A percentile compares a stretch with the other conserved stretches of the same genome.
Conservation (phyloP, 53 echinoderm and acorn worm species). For the Mesocentrotus franciscanus region DNA sequence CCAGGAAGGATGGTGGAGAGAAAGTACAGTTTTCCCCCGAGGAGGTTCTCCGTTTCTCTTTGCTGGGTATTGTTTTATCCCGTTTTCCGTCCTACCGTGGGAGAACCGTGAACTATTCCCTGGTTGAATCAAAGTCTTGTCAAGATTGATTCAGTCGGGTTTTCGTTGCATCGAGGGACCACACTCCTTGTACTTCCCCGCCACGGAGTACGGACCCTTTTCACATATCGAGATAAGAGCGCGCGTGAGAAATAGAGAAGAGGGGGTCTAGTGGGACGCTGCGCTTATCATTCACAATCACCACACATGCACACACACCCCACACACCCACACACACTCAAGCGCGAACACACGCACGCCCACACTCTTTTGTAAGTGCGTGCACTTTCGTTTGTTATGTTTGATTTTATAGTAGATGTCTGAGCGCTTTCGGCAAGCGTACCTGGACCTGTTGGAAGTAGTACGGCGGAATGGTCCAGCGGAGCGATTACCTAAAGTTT, state of each 20-base stretch:
- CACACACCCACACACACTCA: too few species aligned
- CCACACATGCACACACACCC: too few species aligned
- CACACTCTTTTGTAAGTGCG: too few species aligned
- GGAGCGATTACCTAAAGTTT: too few species aligned
- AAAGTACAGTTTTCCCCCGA: slow-evolving; percentile 14
- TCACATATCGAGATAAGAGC: not conserved
- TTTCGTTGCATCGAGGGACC: slow-evolving; percentile 18
- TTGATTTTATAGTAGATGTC: too few species aligned
- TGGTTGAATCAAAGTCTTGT: not conserved
- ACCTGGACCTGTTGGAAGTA: not conserved
- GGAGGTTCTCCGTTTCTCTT: slow-evolving; percentile 12
- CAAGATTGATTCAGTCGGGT: slow-evolving; percentile 29
- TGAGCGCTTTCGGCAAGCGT: too few species aligned
- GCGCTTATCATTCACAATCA: too few species aligned
- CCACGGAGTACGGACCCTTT: not conserved
- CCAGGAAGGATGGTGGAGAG: slow-evolving; percentile 26
- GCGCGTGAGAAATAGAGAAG: not conserved
- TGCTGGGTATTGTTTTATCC: slow-evolving; percentile 16
- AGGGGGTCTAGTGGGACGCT: too few species aligned
- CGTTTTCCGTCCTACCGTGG: not conserved
- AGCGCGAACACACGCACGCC: too few species aligned
- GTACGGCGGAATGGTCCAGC: not conserved
- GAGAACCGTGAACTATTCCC: slow-evolving; percentile 1
- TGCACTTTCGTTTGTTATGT: too few species aligned
- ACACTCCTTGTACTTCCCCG: slow-evolving; percentile 8